These are phyloP conservation scores for Metridium senile DNA, from an alignment of 92 coral and sea anemone genomes.

Conservation along the genomic window DNA sequence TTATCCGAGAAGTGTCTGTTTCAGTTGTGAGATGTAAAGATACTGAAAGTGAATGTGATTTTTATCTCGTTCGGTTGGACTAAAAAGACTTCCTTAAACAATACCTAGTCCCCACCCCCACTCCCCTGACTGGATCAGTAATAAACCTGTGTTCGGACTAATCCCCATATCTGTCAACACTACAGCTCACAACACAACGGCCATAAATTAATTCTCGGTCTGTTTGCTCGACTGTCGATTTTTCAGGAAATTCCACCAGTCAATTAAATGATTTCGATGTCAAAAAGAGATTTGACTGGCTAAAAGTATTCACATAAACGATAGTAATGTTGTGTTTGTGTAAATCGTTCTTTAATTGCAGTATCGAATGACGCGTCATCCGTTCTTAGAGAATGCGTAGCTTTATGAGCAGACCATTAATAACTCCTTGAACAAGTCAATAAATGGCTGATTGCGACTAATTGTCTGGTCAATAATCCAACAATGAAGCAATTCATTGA, in stretches of 20 bases:
- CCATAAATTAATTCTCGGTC: background rate
- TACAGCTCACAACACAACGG: background rate
- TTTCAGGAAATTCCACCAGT: background rate
- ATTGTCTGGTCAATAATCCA: slow-evolving; percentile 8
- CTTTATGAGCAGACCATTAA: background rate
- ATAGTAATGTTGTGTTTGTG: background rate
- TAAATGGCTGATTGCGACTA: background rate
- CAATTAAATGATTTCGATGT: background rate
- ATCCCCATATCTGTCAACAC: background rate
- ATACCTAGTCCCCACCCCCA: background rate
- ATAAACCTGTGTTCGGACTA: background rate
- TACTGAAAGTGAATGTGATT: too few relatives aligned
- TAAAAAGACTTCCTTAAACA: background rate
- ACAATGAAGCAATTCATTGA: slow-evolving; percentile 23
- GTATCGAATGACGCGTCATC: background rate
- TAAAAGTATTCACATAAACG: background rate
- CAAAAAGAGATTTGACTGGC: background rate
- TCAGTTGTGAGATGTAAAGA: too few relatives aligned
- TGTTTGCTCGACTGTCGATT: background rate
- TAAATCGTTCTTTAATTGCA: background rate
- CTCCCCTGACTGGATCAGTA: background rate
- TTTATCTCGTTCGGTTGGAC: too few relatives aligned
- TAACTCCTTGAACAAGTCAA: background rate
- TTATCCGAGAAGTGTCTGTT: background rate
- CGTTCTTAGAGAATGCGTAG: background rate